Evolutionary conservation across 2,113 vertebrate species (phyloP).

Genomic region (Pomatorhinus ruficollis): DNA sequence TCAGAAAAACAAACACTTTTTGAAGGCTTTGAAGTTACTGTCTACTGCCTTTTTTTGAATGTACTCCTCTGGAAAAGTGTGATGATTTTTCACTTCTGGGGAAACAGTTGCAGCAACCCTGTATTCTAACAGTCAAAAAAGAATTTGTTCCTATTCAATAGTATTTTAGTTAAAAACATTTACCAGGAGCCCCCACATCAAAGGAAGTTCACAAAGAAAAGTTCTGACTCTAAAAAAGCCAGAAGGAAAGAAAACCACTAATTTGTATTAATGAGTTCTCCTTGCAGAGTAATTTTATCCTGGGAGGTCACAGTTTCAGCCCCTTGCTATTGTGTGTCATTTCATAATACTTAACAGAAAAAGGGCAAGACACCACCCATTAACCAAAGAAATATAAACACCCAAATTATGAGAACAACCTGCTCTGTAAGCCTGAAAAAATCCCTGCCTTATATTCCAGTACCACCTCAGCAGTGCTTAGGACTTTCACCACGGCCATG

Average conservation of each 20-base stretch:
- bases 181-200: neutral
- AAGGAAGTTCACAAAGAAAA: neutral
- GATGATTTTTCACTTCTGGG: neutral
- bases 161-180: neutral
- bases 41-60: neutral
- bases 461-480: neutral
- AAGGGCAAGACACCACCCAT: neutral
- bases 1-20: neutral
- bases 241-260: neutral
- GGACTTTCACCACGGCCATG: neutral
- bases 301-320: neutral
- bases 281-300: neutral
- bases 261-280: neutral
- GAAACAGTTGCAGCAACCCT: neutral
- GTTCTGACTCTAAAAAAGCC: neutral
- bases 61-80: neutral
- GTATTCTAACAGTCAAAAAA: neutral
- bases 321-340: neutral
- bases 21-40: neutral
- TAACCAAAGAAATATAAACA: neutral
- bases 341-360: neutral
- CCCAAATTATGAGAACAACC: neutral
- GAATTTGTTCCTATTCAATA: neutral
- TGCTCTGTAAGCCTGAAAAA: neutral
- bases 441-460: accelerated